Base-by-base conservation (phyloP, 1,140 invertebrate species). In the Thaumatotibia leucotreta region DNA sequence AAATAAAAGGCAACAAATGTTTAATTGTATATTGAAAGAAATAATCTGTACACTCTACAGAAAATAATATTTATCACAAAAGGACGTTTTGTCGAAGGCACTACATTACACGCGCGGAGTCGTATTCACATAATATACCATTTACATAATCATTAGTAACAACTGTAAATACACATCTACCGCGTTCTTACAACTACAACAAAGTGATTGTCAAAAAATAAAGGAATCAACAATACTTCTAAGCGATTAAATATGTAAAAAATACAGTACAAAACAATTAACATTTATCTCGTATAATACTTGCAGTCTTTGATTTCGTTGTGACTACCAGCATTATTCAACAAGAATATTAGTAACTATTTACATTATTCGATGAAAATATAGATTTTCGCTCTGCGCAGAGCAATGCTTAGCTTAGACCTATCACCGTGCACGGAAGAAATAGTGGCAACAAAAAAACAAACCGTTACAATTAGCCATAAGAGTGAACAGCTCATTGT, bases 241-340 rank as follows among this genome's bases (percentile, higher is more conserved):
- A 74, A 66, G 68, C 67, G 76, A 80, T 82, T 83, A 82, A 82
- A 86, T 80, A 84, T 73, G 72, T 82, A 80, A 79, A 79, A 65
- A 82, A 81, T 29, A 79, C 75, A 80, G 77, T 80, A 82, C 66
- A 84, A 80, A 76, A 82, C 72, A 73, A 74, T 69, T 73, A 78
- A 66, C 54, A 76, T 86, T 78, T 84, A 83, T 74, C 70, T 77
- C 35, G 35, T 65, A 79, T 76, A 84, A 85, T 80, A 87, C 82
- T 83, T 79, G 85, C 88, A 88, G 88, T 90, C 88, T 90, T 90
- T 88, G 84, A 86, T 86, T 88, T 86, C 85, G 83, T 90, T 90
- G 88, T 90, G 88, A 90, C 88, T 88, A 90, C 87, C 79, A 88
- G 85, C 83, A 80, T 83, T 45, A 45, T 45, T 82, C 74, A 73